Conservation (phyloP, 2,113 vertebrate species). For the Elgaria multicarinata region DNA sequence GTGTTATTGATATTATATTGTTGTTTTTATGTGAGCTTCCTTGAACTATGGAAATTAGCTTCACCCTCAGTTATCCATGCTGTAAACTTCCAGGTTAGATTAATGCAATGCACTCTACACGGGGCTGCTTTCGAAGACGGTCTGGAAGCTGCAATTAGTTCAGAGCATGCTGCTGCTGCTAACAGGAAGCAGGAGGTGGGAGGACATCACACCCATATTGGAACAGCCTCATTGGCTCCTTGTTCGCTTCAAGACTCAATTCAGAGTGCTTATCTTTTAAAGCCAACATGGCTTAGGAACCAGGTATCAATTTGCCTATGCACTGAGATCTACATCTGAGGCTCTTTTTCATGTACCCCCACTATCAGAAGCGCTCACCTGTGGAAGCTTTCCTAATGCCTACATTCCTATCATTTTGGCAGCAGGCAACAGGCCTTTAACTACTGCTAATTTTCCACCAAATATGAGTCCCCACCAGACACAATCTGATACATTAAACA, state of each 20-base stretch:
- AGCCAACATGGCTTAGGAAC: background rate
- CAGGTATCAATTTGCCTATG: background rate
- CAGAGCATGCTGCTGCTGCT: background rate
- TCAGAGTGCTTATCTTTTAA: background rate
- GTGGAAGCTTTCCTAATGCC: background rate
- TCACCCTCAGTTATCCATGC: background rate
- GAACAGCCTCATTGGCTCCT: background rate
- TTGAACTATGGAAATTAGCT: background rate
- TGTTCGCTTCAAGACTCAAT: background rate
- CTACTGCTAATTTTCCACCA: no score
- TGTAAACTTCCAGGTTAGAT: background rate
- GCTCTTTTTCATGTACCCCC: background rate
- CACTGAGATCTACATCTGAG: background rate
- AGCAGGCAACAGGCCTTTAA: background rate
- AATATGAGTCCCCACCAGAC: no score
- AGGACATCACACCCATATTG: background rate
- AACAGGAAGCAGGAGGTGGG: background rate
- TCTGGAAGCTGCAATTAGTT: no score
- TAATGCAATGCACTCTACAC: no score
- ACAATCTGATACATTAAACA: no score
- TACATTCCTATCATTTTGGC: background rate
- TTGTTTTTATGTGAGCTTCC: background rate
- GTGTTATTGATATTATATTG: background rate
- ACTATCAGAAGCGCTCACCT: background rate
- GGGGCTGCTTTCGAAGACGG: no score